These are phyloP conservation scores for Apotomis turbidana DNA, from an alignment of 2,888 invertebrate genomes.

Conservation along the genomic window DNA sequence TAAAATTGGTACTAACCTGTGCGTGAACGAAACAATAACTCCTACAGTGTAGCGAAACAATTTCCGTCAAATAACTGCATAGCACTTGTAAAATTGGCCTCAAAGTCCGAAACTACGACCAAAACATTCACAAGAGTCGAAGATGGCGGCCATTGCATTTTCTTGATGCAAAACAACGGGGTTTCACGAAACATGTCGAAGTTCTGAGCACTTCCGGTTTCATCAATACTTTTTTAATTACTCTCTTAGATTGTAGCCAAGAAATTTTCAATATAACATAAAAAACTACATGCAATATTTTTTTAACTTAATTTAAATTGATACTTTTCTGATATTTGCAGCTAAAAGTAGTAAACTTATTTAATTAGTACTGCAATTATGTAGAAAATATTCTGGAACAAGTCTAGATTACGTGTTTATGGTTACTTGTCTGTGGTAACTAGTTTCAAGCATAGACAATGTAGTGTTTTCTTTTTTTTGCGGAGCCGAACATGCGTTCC, in stretches of 20 bases:
- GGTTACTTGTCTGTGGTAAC: constrained; percentile 33
- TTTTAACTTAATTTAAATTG: background rate
- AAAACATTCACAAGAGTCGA: constrained; percentile 92
- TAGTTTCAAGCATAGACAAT: constrained; percentile 33
- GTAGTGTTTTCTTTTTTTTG: constrained; percentile 20
- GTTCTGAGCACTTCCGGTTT: constrained; percentile 72
- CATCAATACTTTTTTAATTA: constrained; percentile 36
- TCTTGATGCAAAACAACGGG: constrained; percentile 90
- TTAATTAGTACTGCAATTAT: constrained; percentile 4
- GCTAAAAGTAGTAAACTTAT: no score
- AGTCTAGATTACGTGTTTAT: constrained; percentile 24
- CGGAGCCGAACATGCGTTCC: background rate
- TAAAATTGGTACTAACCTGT: constrained; percentile 72
- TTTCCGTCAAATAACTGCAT: constrained; percentile 77
- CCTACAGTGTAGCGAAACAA: constrained; percentile 72
- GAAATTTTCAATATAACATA: background rate
- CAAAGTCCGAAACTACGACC: constrained; percentile 83
- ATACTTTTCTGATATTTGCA: background rate
- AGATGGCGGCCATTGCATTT: constrained; percentile 93
- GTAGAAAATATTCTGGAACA: constrained; percentile 33
- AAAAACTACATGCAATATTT: background rate
- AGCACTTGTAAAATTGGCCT: constrained; percentile 74
- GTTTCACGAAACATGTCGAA: constrained; percentile 79
- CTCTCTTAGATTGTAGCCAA: background rate
- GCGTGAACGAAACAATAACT: constrained; percentile 64